A percentile compares a stretch with the other conserved stretches of the same genome.
These are phyloP conservation scores for Sphenopsis melanotis DNA, from an alignment of 2,797 vertebrate genomes.

Conservation along the genomic window DNA sequence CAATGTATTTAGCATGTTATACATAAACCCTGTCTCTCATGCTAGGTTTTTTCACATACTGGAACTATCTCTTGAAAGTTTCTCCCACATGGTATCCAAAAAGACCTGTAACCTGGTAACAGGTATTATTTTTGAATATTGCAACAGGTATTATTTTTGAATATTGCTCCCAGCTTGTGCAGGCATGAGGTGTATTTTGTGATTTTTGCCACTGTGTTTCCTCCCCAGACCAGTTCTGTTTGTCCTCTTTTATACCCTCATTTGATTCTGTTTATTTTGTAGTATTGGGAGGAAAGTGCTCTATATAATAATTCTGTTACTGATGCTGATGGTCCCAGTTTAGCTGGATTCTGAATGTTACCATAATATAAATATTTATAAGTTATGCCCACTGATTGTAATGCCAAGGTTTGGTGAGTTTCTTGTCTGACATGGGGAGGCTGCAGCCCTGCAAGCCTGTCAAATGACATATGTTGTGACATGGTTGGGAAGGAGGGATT, in stretches of 20 bases:
- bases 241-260: not conserved
- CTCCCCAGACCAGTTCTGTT: not conserved
- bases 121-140: not conserved
- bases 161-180: not conserved
- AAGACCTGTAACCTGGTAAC: not conserved
- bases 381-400: not conserved
- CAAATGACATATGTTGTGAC: rapidly evolving
- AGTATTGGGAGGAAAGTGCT: not conserved
- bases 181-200: not conserved
- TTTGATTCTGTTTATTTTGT: not conserved
- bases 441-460: not conserved
- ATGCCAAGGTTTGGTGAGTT: not conserved
- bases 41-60: not conserved
- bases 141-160: not conserved
- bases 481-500: not conserved
- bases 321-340: not conserved
- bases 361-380: not conserved
- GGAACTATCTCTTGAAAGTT: not conserved
- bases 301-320: not conserved
- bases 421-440: not conserved
- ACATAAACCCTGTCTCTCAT: not conserved
- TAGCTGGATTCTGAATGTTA: not conserved
- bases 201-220: not conserved
- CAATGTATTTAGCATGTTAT: not conserved
- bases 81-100: not conserved